Conservation (phyloP, 2,113 vertebrate genomes). For the Protobothrops mucrosquamatus region DNA sequence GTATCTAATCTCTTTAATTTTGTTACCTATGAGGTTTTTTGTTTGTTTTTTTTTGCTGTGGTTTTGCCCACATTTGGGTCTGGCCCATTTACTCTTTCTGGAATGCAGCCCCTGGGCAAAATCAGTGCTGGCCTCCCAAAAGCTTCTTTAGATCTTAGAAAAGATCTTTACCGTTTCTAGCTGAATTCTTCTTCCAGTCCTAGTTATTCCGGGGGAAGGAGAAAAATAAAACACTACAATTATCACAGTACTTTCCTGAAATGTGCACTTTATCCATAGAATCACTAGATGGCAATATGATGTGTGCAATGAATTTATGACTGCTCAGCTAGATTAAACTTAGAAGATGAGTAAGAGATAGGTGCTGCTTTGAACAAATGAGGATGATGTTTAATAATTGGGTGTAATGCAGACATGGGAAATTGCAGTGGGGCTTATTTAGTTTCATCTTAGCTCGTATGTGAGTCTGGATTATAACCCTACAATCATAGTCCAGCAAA, state of each 20-base stretch:
- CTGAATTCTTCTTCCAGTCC: not conserved
- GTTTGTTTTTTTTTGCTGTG: not conserved
- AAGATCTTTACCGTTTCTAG: not conserved
- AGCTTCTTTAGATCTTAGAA: not conserved
- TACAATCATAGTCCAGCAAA: too few relatives aligned
- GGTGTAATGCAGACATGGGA: not conserved
- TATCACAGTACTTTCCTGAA: not conserved
- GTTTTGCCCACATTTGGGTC: not conserved
- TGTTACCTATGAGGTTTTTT: not conserved
- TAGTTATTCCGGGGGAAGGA: not conserved
- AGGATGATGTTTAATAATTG: not conserved
- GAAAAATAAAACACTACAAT: not conserved
- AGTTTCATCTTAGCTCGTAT: not conserved
- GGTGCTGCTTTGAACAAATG: not conserved
- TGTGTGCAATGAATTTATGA: not conserved
- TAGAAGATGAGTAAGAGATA: not conserved
- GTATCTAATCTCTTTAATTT: not conserved
- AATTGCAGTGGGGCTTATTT: not conserved
- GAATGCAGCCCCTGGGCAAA: not conserved
- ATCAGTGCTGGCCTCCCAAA: not conserved
- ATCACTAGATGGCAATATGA: conserved; percentile 59
- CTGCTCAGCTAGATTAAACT: not conserved
- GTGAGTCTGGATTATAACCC: not conserved
- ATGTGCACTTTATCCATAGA: not conserved
- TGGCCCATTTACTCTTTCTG: not conserved